Base-by-base conservation (phyloP, 1,140 invertebrate species). In the Drosophila obscura region DNA sequence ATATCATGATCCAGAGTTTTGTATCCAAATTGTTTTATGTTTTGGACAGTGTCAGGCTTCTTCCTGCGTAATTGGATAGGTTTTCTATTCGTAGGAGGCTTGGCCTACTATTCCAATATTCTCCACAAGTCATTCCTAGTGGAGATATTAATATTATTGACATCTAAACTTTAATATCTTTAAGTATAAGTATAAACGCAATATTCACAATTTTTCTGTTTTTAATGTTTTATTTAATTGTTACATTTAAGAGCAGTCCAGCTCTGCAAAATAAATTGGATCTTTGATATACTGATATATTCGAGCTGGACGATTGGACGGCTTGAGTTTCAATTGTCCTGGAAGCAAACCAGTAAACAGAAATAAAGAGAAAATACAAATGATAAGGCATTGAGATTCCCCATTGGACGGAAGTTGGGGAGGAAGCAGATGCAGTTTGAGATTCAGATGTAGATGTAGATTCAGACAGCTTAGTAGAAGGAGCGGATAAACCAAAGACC, bases 401-500 rank as follows among this genome's bases (percentile, higher is more conserved):
- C 53, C 24, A 51, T 56, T 62, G 41, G 45, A 53, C 50, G 45
- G 50, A 67, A 52, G 50, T 63, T 66, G 31, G 48, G 45, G n/a
- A 26, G 24, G 16, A 79, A 57, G 46, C 15, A 71, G 31, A 45
- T 59, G 22, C 15, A 65, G 11, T 16, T 31, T 45, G 24, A 44
- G n/a, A 28, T 43, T 26, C 19, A 67, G 49, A n/a, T 7, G 15
- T 22, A 26, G 52, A 35, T 51, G n/a, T 19, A 19, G 19, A 19
- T 19, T 19, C 19, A 19, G 19, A 19, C 50, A 46, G 58, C 63
- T 64, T 82, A 85, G 48, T 75, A 57, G 48, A 73, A 68, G 48
- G 53, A 52, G 35, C 67, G 48, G 8, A 83, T 28, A 48, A 68
- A 64, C 68, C 81, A 83, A 53, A 87, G 57, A 63, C 73, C 89